phyloP scores from a whole-genome alignment of 2,113 vertebrate genomes.

The Oncorhynchus tshawytscha region DNA sequence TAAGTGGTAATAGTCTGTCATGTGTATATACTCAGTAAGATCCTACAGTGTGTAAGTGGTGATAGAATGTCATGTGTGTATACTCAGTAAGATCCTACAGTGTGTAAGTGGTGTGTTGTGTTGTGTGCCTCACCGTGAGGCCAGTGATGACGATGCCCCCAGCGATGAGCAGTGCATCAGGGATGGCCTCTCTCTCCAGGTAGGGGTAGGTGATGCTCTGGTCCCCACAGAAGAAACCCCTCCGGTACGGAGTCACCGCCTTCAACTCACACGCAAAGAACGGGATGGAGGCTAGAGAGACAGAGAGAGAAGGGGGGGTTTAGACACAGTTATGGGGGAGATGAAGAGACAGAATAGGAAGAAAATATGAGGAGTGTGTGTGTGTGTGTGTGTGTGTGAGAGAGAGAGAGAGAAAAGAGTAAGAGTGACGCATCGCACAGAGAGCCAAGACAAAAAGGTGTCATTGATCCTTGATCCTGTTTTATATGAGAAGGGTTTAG shows the following conservation, averaged over 20 bases:
- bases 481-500: slow-evolving; percentile 11
- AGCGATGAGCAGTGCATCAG: slow-evolving; percentile 70
- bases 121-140: slow-evolving; percentile 60
- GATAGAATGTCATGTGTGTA: no score
- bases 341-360: neutral
- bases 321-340: no score
- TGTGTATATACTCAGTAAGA: no score
- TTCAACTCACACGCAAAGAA: slow-evolving; percentile 77
- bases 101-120: neutral
- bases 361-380: neutral
- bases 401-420: no score
- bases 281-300: slow-evolving; percentile 74
- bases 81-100: no score
- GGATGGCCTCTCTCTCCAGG: slow-evolving; percentile 59
- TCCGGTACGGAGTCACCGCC: slow-evolving; percentile 66
- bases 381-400: slow-evolving; percentile 9
- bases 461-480: slow-evolving; percentile 1
- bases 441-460: slow-evolving; percentile 14
- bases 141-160: slow-evolving; percentile 74
- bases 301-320: neutral
- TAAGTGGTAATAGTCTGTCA: no score
- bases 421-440: neutral
- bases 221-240: slow-evolving; percentile 80
- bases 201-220: slow-evolving; percentile 74
- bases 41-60: no score